Conservation (phyloP, 2,113 vertebrate genomes). For the Galbula dea region DNA sequence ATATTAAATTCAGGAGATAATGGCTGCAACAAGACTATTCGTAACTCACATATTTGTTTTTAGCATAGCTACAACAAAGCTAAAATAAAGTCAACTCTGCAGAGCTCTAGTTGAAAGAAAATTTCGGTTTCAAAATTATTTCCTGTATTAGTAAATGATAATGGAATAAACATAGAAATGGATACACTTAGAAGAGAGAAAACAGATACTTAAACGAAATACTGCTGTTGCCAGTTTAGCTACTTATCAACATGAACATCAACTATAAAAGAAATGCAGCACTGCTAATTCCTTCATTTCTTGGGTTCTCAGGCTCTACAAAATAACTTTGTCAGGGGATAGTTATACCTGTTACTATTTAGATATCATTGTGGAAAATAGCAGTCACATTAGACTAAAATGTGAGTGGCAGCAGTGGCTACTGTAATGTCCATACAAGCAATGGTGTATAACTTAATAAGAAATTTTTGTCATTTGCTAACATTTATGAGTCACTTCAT, state of each 20-base stretch:
- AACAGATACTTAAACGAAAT: conserved; percentile 12
- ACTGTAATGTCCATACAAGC: neutral
- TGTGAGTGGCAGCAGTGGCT: neutral
- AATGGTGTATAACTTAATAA: neutral
- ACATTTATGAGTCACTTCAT: neutral
- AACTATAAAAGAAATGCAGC: neutral
- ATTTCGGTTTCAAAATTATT: neutral
- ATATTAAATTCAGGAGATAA: neutral
- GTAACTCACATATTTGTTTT: neutral
- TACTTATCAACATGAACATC: neutral
- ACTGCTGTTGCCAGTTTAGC: neutral
- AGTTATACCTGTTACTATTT: neutral
- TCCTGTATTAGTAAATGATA: conserved; percentile 13
- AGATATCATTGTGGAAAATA: neutral
- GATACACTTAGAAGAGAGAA: neutral
- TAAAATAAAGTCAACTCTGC: conserved; percentile 23
- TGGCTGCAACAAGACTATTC: neutral
- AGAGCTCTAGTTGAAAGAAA: conserved; percentile 18
- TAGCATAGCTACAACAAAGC: conserved; percentile 31
- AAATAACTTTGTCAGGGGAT: neutral
- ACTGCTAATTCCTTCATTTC: neutral
- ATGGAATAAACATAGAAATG: conserved; percentile 25
- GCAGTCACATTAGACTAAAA: neutral
- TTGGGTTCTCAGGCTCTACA: neutral
- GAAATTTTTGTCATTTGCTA: neutral